These are phyloP conservation scores for Philypnodon macrostomus DNA, from an alignment of 2,797 vertebrate species.

Conservation along the genomic window DNA sequence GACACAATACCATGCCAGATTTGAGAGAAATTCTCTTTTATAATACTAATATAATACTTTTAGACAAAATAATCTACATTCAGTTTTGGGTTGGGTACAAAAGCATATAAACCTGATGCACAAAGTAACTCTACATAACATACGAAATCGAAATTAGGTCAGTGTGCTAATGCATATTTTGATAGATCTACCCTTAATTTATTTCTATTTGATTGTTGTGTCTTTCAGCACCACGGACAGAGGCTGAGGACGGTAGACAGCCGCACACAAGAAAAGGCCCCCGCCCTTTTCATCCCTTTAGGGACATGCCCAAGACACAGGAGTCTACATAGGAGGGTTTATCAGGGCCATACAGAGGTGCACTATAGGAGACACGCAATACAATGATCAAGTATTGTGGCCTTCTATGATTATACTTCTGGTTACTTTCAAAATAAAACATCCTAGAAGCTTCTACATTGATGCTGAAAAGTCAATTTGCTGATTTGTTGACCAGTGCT, in stretches of 20 bases:
- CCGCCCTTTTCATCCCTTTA: constrained; percentile 26
- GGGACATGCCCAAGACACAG: constrained; percentile 2
- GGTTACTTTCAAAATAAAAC: constrained; percentile 44
- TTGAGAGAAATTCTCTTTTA: too few relatives aligned
- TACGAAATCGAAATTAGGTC: neutral
- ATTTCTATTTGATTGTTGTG: too few relatives aligned
- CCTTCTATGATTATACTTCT: constrained; percentile 8
- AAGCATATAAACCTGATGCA: too few relatives aligned
- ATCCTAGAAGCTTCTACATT: neutral
- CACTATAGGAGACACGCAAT: neutral
- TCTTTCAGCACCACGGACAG: constrained; percentile 22
- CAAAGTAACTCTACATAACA: too few relatives aligned
- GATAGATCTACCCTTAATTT: neutral
- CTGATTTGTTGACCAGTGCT: too few relatives aligned
- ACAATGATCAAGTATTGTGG: constrained; percentile 17
- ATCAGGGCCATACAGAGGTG: constrained; percentile 30
- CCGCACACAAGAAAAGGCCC: constrained; percentile 47
- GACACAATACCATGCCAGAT: too few relatives aligned
- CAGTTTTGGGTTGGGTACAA: too few relatives aligned
- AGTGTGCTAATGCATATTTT: neutral
- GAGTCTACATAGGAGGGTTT: constrained; percentile 5
- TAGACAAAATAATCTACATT: too few relatives aligned
- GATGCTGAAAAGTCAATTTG: too few relatives aligned
- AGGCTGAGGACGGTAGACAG: neutral
- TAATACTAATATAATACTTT: too few relatives aligned